Conservation (phyloP, 2,113 vertebrate genomes). For the Gadus chalcogrammus region DNA sequence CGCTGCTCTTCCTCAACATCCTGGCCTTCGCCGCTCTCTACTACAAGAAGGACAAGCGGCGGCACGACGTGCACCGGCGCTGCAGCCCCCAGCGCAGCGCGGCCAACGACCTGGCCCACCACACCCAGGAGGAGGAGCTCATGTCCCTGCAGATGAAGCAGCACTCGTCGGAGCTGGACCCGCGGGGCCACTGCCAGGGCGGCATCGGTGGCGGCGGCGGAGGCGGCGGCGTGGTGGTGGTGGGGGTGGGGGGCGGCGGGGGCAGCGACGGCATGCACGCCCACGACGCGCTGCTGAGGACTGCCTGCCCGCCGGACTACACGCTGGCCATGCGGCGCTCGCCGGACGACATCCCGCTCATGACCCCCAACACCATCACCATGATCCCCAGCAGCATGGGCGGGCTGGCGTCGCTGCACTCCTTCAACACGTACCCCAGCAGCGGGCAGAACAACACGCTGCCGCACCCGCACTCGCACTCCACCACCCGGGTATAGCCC, state of each 20-base stretch:
- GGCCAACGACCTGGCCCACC: slow-evolving; percentile 90
- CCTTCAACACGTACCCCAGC: slow-evolving; percentile 93
- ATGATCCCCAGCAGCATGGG: slow-evolving; percentile 98
- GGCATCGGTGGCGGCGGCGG: slow-evolving; percentile 80
- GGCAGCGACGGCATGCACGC: slow-evolving; percentile 87
- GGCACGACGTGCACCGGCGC: slow-evolving; percentile 92
- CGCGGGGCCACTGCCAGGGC: slow-evolving; percentile 31
- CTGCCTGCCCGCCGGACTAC: slow-evolving; percentile 97
- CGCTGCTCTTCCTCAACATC: slow-evolving; percentile 96
- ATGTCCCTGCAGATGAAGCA: slow-evolving; percentile 99
- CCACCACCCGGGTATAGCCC: slow-evolving; percentile 99
- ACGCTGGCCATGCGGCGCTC: slow-evolving; percentile 98
- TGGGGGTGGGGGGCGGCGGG: slow-evolving; percentile 78
- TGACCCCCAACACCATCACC: slow-evolving; percentile 98
- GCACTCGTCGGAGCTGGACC: slow-evolving; percentile 86
- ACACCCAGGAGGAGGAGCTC: slow-evolving; percentile 98
- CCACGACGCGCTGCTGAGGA: slow-evolving; percentile 95
- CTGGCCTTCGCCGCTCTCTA: slow-evolving; percentile 95
- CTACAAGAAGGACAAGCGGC: slow-evolving; percentile 98
- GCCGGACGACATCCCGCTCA: slow-evolving; percentile 96
- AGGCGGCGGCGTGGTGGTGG: slow-evolving; percentile 78
- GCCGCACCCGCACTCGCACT: slow-evolving; percentile 96
- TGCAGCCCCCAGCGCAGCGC: slow-evolving; percentile 93
- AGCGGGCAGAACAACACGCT: slow-evolving; percentile 98
- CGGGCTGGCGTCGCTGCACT: slow-evolving; percentile 91